Evolutionary conservation across 2,888 invertebrate genomes (phyloP), one percentile per base, ranked within the genome.

Genomic region (Phragmatobia fuliginosa): DNA sequence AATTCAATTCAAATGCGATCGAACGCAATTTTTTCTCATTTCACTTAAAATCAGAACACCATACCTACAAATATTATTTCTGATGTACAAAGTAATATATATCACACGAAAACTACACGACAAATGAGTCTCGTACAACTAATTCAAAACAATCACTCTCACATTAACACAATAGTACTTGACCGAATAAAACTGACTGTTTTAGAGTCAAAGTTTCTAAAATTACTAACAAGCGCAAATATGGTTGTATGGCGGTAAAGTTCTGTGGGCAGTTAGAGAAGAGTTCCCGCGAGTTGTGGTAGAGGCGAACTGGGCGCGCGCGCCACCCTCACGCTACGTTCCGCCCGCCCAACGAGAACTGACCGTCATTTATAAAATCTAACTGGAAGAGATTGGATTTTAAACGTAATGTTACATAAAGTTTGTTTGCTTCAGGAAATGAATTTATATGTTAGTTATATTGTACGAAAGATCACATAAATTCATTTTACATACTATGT

Each of bases 241-340:
- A 59, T 38, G 28, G 28, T 31, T 31, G 32, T 56, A 28, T 38
- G 31, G 0, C 31, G 68, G 64, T 67, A 72, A 76, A 80, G 75
- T 77, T 78, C 64, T 69, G 52, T 63, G 58, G 63, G 66, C 72
- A 68, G 69, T 72, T 71, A 71, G 32, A 59, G 65, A 58, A 73
- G 65, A 79, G 83, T 78, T 80, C 78, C 81, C 78, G 79, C 79
- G 80, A 80, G 70, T 76, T 74, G 77, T 82, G 82, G 80, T 81
- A 85, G 87, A 87, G 82, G 82, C 83, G 81, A 87, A 92, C 91
- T 91, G 92, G 85, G 91, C 91, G 93, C 91, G 86, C 90, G 90
- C 91, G 91, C 92, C 90, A 90, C 90, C 91, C 90, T 83, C 85
- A 83, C 84, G 77, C 80, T 76, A 83, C 36, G 83, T 83, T 67